Evolutionary conservation across 2,797 vertebrate species (phyloP).

Genomic region (Acanthurus leucopareius): DNA sequence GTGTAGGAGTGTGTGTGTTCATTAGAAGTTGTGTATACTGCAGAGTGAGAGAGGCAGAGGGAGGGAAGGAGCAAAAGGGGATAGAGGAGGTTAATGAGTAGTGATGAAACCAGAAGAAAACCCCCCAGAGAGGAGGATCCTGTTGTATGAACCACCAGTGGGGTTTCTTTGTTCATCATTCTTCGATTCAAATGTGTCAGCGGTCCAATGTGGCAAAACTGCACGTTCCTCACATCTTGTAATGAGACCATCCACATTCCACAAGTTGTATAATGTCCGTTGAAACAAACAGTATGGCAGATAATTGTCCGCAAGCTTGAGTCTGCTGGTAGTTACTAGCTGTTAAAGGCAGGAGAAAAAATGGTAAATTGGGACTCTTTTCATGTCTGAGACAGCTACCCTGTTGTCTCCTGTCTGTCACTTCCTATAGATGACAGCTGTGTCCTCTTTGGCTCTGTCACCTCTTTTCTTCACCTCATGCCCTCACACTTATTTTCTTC

Average conservation of each 20-base stretch:
- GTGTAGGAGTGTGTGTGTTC: slow-evolving; percentile 30
- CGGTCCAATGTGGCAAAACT: slow-evolving; percentile 8
- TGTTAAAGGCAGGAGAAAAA: slow-evolving; percentile 5
- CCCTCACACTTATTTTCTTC: neutral
- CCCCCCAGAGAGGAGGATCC: slow-evolving; percentile 21
- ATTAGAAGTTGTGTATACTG: slow-evolving; percentile 28
- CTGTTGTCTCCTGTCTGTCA: slow-evolving; percentile 35
- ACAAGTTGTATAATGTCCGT: neutral
- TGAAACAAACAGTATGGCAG: neutral
- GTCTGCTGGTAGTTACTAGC: neutral
- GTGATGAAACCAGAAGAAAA: slow-evolving; percentile 70
- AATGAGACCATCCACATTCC: slow-evolving; percentile 31
- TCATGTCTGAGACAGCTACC: slow-evolving; percentile 26
- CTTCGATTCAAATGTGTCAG: slow-evolving; percentile 28
- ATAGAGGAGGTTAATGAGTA: slow-evolving; percentile 49
- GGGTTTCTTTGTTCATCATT: slow-evolving; percentile 40
- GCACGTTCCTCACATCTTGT: neutral
- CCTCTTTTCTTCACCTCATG: neutral
- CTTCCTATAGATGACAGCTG: slow-evolving; percentile 21
- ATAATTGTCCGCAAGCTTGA: slow-evolving; percentile 8
- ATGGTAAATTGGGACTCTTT: slow-evolving; percentile 10
- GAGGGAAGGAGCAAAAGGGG: slow-evolving; percentile 13
- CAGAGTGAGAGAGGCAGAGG: neutral
- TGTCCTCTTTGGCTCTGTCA: slow-evolving; percentile 18
- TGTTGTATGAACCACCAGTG: slow-evolving; percentile 34